A percentile compares a stretch with the other conserved stretches of the same genome.
phyloP scores from a whole-genome alignment of 2,113 vertebrate species.

The Prinia subflava region DNA sequence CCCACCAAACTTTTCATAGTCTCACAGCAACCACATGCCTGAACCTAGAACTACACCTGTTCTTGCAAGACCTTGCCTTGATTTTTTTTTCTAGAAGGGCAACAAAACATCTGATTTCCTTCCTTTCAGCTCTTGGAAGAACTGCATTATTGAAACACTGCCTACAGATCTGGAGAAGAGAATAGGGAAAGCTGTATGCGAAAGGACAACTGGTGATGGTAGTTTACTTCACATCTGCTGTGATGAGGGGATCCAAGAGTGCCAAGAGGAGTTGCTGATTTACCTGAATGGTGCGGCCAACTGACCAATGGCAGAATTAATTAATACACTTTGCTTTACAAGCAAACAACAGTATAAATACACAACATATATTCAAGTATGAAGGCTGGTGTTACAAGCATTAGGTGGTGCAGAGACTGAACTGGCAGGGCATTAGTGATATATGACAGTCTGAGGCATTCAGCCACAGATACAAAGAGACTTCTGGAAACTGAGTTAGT shows the following conservation, averaged over 20 bases:
- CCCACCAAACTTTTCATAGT: neutral
- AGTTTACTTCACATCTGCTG: neutral
- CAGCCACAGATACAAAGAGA: neutral
- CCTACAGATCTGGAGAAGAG: neutral
- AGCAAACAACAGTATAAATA: neutral
- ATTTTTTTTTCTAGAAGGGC: neutral
- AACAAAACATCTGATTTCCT: neutral
- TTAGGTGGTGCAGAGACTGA: neutral
- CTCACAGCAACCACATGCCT: neutral
- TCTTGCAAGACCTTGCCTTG: neutral
- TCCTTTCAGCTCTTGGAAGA: neutral
- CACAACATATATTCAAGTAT: neutral
- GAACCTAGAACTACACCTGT: neutral
- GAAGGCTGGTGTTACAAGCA: neutral
- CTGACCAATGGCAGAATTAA: neutral
- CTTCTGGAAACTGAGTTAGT: neutral
- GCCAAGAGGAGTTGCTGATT: neutral
- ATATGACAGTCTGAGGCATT: neutral
- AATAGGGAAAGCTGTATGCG: neutral
- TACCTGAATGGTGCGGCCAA: neutral
- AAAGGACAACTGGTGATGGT: neutral
- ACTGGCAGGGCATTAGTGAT: neutral
- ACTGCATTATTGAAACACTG: neutral
- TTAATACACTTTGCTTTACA: neutral
- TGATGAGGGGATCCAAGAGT: neutral